Conservation (phyloP, 2,797 vertebrate genomes). For the Poecilia velifera region DNA sequence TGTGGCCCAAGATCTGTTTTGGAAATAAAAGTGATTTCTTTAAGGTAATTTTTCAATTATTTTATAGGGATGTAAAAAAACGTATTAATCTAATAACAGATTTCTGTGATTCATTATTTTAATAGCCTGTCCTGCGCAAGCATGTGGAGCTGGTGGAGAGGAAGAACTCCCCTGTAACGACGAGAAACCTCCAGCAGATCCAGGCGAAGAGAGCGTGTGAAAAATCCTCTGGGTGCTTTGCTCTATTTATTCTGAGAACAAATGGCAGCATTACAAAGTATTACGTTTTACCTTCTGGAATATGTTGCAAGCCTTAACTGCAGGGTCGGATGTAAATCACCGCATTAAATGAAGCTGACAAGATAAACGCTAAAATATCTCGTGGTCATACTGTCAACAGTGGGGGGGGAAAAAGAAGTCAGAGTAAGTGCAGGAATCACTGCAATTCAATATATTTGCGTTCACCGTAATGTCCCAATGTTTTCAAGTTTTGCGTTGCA, state of each 20-base stretch:
- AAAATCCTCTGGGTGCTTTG: neutral
- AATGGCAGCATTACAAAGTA: neutral
- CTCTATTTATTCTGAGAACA: neutral
- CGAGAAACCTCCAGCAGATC: neutral
- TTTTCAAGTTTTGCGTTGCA: neutral
- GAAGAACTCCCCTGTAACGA: neutral
- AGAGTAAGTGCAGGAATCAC: neutral
- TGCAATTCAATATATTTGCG: neutral
- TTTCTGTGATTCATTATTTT: neutral
- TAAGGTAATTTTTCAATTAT: neutral
- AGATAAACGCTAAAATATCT: neutral
- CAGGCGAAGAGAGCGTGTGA: neutral
- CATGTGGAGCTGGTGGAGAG: neutral
- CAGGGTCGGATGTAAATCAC: neutral
- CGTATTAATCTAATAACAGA: neutral
- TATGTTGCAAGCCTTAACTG: neutral
- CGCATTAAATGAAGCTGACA: neutral
- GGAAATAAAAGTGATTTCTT: neutral
- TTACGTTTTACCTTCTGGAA: neutral
- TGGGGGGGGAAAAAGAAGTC: neutral
- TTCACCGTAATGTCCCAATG: neutral
- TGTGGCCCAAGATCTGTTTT: neutral
- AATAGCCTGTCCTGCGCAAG: neutral
- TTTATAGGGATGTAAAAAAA: neutral
- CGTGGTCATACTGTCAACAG: neutral